phyloP scores from a whole-genome alignment of 2,888 invertebrate species.

The Heliconius cydno region DNA sequence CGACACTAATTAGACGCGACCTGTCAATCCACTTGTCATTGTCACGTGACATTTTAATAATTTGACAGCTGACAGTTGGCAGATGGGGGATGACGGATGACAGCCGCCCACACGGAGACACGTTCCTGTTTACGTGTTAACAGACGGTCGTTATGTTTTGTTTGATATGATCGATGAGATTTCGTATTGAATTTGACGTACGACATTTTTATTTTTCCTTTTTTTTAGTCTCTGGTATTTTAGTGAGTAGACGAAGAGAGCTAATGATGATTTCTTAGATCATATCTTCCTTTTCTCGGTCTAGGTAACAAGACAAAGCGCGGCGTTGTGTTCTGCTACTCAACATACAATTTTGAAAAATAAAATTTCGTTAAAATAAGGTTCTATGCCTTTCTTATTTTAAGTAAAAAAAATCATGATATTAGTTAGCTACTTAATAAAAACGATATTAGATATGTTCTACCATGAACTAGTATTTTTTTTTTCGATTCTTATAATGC shows the following conservation, averaged over 20 bases:
- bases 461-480: too few relatives aligned
- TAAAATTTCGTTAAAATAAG: too few relatives aligned
- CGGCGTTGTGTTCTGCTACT: too few relatives aligned
- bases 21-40: conserved; percentile 36
- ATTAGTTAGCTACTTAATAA: too few relatives aligned
- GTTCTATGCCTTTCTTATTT: too few relatives aligned
- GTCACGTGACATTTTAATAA: conserved; percentile 27
- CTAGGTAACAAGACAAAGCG: background rate
- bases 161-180: conserved; percentile 2
- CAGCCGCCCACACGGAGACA: conserved; percentile 27
- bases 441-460: too few relatives aligned
- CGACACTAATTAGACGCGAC: conserved; percentile 38
- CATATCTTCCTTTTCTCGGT: too few relatives aligned
- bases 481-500: too few relatives aligned
- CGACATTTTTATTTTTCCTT: too few relatives aligned
- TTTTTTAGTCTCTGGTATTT: too few relatives aligned
- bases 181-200: background rate
- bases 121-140: conserved; percentile 16
- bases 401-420: too few relatives aligned
- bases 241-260: background rate
- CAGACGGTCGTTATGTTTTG: conserved; percentile 22
- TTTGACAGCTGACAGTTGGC: conserved; percentile 25
- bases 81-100: conserved; percentile 28
- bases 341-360: background rate
- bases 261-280: too few relatives aligned